These are phyloP conservation scores for Agrotis puta DNA, from an alignment of 2,888 invertebrate species.

Conservation along the genomic window DNA sequence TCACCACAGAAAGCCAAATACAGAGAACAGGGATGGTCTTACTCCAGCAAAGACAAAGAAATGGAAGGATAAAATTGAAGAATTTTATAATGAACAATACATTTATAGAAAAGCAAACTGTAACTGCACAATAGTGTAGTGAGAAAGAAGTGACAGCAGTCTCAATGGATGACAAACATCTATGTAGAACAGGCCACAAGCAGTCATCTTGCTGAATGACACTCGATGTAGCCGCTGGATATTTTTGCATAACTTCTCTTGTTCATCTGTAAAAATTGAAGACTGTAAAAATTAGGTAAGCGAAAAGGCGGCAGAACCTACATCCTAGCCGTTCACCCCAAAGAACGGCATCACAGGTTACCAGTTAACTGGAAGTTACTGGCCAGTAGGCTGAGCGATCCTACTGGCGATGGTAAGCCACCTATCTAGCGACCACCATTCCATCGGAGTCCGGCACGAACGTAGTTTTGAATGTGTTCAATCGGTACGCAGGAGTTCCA, in stretches of 20 bases:
- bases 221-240: conserved; percentile 17
- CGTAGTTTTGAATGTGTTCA: too few relatives aligned
- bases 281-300: not conserved
- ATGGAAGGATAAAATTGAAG: not conserved
- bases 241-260: conserved; percentile 33
- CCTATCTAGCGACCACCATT: too few relatives aligned
- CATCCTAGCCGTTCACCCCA: too few relatives aligned
- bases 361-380: too few relatives aligned
- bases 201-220: conserved; percentile 37
- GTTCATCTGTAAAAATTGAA: conserved; percentile 8
- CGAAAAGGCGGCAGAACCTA: not conserved
- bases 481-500: too few relatives aligned
- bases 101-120: conserved; percentile 24
- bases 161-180: conserved; percentile 15
- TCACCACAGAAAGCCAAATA: too few relatives aligned
- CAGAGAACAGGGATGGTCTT: too few relatives aligned
- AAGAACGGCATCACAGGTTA: too few relatives aligned
- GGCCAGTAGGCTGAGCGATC: too few relatives aligned
- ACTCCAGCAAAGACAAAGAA: not conserved
- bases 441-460: too few relatives aligned
- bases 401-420: too few relatives aligned
- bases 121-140: conserved; percentile 17
- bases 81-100: not conserved
- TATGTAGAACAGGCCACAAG: conserved; percentile 31
- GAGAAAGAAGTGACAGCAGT: conserved; percentile 8